These are phyloP conservation scores for Gorsachius magnificus DNA, from an alignment of 2,797 vertebrate species.

Conservation along the genomic window DNA sequence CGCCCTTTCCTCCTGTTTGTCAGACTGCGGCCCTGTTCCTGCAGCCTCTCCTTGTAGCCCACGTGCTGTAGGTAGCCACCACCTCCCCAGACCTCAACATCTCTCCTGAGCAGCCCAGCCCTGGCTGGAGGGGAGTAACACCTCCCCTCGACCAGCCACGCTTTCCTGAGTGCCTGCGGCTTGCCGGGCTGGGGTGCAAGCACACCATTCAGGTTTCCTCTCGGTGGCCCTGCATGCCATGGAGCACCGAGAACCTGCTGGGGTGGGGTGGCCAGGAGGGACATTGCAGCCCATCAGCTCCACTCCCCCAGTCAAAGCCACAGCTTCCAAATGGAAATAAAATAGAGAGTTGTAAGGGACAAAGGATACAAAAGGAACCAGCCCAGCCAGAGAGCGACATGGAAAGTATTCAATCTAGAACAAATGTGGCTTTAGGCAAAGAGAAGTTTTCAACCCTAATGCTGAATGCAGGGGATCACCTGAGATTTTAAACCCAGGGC, in stretches of 20 bases:
- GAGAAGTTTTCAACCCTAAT: neutral
- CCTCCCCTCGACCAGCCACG: fast-evolving
- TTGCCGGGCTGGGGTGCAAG: neutral
- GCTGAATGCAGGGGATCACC: neutral
- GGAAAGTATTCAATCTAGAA: conserved; percentile 26
- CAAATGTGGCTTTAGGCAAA: conserved; percentile 24
- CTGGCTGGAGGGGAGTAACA: neutral
- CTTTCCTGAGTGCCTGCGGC: fast-evolving
- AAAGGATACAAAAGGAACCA: conserved; percentile 11
- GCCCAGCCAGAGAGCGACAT: neutral
- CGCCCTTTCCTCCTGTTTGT: neutral
- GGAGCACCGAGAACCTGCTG: neutral
- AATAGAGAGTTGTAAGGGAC: neutral
- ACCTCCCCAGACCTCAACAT: neutral
- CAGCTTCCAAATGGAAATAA: conserved; percentile 11
- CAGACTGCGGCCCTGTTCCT: neutral
- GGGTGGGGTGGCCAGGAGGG: neutral
- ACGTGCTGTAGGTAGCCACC: fast-evolving
- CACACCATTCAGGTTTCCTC: neutral
- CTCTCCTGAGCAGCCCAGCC: neutral
- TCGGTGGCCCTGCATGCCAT: neutral
- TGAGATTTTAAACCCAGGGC: neutral
- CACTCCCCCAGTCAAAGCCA: neutral
- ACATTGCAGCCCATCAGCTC: neutral
- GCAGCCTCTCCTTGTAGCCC: neutral